phyloP scores from a whole-genome alignment of 2,888 invertebrate species.

The Neoitamus cyanurus region DNA sequence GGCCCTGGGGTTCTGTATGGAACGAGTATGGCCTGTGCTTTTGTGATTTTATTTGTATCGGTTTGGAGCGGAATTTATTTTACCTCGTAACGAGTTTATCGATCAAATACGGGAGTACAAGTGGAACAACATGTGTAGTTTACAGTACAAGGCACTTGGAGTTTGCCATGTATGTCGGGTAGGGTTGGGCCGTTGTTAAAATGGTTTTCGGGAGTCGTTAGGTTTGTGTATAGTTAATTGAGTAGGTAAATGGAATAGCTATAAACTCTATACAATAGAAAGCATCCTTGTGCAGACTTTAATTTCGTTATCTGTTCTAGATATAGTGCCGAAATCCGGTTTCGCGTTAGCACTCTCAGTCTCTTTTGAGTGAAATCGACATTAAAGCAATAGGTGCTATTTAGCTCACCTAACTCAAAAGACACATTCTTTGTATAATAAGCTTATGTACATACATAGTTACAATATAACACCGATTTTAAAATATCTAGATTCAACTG shows the following conservation, averaged over 20 bases:
- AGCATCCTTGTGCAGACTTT: not conserved
- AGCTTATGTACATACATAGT: no score
- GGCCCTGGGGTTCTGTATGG: not conserved
- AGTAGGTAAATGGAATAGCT: constrained; percentile 19
- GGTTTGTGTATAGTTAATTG: constrained; percentile 23
- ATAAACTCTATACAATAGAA: not conserved
- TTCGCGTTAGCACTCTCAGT: not conserved
- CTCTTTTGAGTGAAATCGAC: not conserved
- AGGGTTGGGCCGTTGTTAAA: not conserved
- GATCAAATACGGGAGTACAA: constrained; percentile 43
- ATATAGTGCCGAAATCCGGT: not conserved
- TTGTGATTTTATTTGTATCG: constrained; percentile 40
- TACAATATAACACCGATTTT: no score
- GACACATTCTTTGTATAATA: not conserved
- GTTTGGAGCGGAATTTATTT: constrained; percentile 37
- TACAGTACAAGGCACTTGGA: constrained; percentile 38
- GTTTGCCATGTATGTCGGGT: not conserved
- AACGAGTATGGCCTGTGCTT: constrained; percentile 15
- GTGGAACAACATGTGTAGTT: constrained; percentile 45
- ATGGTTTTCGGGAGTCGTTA: constrained; percentile 23
- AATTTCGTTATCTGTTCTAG: not conserved
- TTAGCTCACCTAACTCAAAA: not conserved
- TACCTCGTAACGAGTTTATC: constrained; percentile 43
- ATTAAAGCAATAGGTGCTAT: not conserved
- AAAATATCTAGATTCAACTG: no score